Conservation (phyloP, 1,140 invertebrate genomes). For the Cepaea nemoralis region DNA sequence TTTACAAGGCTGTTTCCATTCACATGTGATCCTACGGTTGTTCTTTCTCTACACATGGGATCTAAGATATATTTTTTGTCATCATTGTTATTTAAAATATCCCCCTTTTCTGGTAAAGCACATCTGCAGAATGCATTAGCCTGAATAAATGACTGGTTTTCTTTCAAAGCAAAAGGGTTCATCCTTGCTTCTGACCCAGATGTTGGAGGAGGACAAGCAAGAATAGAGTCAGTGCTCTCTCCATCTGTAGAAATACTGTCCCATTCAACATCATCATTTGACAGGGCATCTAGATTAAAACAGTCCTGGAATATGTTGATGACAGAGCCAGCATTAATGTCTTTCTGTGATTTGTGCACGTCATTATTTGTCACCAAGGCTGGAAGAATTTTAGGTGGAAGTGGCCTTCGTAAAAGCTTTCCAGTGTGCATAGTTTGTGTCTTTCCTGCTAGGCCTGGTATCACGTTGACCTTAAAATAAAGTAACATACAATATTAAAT, state of each 20-base stretch:
- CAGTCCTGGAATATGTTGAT: conserved; percentile 40
- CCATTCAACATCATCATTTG: conserved; percentile 35
- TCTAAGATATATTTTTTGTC: conserved; percentile 67
- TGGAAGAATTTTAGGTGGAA: conserved; percentile 55
- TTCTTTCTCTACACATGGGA: conserved; percentile 61
- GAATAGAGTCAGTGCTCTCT: conserved; percentile 61
- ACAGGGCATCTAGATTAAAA: conserved; percentile 50
- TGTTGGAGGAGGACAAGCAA: conserved; percentile 62
- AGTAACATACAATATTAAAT: too few species aligned
- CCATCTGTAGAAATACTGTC: conserved; percentile 48
- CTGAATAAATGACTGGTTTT: not conserved
- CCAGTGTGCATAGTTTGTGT: conserved; percentile 34
- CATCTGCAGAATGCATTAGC: conserved; percentile 5
- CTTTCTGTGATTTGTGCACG: not conserved
- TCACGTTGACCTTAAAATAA: conserved; percentile 31
- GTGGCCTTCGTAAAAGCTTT: conserved; percentile 58
- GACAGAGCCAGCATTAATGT: not conserved
- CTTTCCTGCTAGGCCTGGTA: conserved; percentile 44
- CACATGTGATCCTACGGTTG: conserved; percentile 64
- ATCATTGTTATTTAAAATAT: conserved; percentile 51
- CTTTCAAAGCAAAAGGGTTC: not conserved
- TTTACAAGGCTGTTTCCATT: conserved; percentile 65
- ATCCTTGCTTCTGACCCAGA: conserved; percentile 55
- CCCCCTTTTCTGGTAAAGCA: conserved; percentile 51
- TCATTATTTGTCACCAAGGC: conserved; percentile 35